A percentile compares a stretch with the other conserved stretches of the same genome.
Evolutionary conservation across 2,113 vertebrate species (phyloP).

Genomic region (Erpornis zantholeuca): DNA sequence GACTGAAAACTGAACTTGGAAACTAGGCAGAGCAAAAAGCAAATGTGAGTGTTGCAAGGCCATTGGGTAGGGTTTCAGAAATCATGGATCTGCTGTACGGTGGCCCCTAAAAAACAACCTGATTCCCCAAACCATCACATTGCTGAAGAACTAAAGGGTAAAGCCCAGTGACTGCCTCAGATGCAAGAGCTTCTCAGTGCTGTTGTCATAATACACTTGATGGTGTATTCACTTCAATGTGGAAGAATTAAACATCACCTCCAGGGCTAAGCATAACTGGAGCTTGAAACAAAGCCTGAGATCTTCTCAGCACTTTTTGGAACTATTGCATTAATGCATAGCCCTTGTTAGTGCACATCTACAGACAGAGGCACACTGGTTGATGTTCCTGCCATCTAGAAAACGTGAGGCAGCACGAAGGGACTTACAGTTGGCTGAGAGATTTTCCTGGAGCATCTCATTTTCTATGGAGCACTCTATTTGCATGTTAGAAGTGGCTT

Average conservation of each 20-base stretch:
- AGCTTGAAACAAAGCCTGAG: neutral
- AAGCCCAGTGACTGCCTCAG: neutral
- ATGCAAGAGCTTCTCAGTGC: neutral
- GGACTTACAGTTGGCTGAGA: slow-evolving; percentile 57
- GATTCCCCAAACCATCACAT: neutral
- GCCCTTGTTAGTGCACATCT: rapidly evolving
- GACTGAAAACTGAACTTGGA: neutral
- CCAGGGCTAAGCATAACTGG: neutral
- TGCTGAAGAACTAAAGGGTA: neutral
- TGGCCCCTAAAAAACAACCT: neutral
- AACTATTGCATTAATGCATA: neutral
- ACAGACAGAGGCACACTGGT: neutral
- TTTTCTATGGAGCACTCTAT: slow-evolving; percentile 74
- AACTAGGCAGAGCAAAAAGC: neutral
- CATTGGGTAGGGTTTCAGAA: neutral
- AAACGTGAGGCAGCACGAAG: neutral
- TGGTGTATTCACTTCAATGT: neutral
- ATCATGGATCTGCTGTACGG: neutral
- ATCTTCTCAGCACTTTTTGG: neutral
- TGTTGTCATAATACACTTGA: rapidly evolving
- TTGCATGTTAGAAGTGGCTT: neutral
- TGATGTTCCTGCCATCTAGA: neutral
- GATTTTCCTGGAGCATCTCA: slow-evolving; percentile 57
- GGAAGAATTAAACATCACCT: neutral
- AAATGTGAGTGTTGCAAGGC: neutral